These are phyloP conservation scores for Rhea pennata DNA, from an alignment of 2,113 vertebrate genomes.

Conservation along the genomic window DNA sequence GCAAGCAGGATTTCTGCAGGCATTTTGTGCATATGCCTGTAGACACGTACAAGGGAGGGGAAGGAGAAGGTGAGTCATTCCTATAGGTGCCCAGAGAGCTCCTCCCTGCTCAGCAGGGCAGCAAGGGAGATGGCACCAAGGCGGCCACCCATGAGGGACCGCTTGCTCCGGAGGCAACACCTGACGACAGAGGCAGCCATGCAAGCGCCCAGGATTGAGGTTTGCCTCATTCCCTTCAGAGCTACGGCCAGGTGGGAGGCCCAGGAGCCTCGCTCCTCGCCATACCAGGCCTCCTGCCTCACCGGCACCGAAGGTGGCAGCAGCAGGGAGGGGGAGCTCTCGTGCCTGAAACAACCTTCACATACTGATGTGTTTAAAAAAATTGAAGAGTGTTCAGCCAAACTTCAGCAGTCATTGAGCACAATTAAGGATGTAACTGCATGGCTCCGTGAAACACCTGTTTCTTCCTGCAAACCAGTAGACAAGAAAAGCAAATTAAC, in stretches of 20 bases:
- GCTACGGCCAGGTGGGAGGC: no score
- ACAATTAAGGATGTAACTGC: neutral
- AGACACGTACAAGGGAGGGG: neutral
- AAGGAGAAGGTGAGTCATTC: neutral
- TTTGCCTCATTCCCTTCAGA: no score
- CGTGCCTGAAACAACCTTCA: neutral
- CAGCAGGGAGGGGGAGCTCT: neutral
- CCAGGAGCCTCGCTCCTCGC: no score
- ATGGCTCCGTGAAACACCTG: constrained; percentile 12
- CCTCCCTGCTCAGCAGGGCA: neutral
- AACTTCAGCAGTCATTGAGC: neutral
- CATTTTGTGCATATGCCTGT: neutral
- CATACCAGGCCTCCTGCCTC: no score
- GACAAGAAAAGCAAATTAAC: neutral
- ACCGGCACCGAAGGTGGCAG: neutral
- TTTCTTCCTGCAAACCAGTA: constrained; percentile 26
- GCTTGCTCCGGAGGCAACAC: no score
- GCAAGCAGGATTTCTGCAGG: neutral
- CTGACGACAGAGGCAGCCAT: no score
- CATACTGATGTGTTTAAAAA: neutral
- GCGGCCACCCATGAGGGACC: neutral
- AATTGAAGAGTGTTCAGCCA: neutral
- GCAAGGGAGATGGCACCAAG: neutral
- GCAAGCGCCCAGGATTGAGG: no score
- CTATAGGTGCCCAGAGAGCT: neutral